Evolutionary conservation across 2,888 invertebrate species (phyloP), one percentile per base, ranked within the genome.

Genomic region (Aphidius colemani): DNA sequence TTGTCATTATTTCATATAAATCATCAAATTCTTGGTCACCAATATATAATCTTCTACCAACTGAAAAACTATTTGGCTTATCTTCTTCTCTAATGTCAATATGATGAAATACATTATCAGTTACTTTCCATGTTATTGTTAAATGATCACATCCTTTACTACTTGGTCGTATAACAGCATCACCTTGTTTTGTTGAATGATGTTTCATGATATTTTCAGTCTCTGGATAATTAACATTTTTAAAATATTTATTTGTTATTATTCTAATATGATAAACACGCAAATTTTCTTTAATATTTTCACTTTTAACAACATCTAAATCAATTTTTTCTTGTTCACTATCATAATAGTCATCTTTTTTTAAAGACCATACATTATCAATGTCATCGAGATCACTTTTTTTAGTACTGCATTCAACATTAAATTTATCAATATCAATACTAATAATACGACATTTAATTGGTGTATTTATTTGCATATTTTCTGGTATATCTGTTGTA

Each of bases 81-180:
- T 95, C 95, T 79, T 96, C 94, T 82, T 99, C 99, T 56, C 91
- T 86, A 0, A 99, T 91, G 79, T 98, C 98, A 65, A 99, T 95
- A 79, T 99, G 98, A 80, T 98, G 97, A 78, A 94, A 94, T 71
- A 99, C 92, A 39, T 91, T 91, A 57, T 96, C 94, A 0, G 93
- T 88, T 2, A 99, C 96, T 83, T 99, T 99, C 99, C 98, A 99
- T 0, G 98, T 98, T 2, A 97, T 95, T 0, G 98, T 98, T 68
- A 99, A 84, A 83, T 97, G 97, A 82, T 98, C 95, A 0, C 92
- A 88, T 50, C 96, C 97, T 86, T 98, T 98, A 81, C 96, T 97
- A 59, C 98, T 98, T 0, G 99, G 99, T 66, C 99, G 85, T 13
- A 99, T 90, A 40, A 99, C 92, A n/a, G 95, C 96, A 78, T 99